Evolutionary conservation across 2,797 vertebrate species (phyloP).

Genomic region (Tauraco hartlaubi): DNA sequence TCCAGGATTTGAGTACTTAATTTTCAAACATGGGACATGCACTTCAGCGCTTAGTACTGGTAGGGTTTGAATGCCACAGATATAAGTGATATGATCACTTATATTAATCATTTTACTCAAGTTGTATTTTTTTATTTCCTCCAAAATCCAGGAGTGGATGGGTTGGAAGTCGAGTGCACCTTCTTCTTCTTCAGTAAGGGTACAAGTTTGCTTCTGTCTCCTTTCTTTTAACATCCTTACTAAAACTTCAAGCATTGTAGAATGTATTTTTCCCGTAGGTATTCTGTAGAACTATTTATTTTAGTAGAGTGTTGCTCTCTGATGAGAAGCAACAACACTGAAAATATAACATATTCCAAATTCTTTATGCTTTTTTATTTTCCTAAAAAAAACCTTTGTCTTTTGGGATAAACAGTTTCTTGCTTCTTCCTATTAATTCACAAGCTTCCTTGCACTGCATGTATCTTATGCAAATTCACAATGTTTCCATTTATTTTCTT

Average conservation of each 20-base stretch:
- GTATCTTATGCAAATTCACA: background rate
- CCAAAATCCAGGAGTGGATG: background rate
- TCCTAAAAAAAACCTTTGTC: background rate
- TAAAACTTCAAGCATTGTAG: background rate
- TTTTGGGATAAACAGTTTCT: background rate
- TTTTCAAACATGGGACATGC: background rate
- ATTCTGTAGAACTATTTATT: background rate
- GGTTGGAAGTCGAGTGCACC: background rate
- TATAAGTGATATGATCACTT: background rate
- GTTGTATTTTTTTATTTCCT: background rate
- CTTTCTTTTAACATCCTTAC: background rate
- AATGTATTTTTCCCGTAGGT: background rate
- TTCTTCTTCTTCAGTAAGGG: background rate
- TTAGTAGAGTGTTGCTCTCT: background rate
- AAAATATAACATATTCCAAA: background rate
- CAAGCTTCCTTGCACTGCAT: background rate
- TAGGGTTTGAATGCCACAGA: background rate
- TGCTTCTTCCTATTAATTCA: background rate
- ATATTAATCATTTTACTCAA: background rate
- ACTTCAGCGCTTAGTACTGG: background rate
- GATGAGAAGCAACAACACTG: background rate
- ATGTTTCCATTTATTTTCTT: background rate
- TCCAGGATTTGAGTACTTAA: background rate
- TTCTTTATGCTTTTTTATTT: background rate
- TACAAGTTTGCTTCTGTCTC: background rate